Evolutionary conservation across 64 coral and sea anemone genomes (phyloP).

Genomic region (Catalaphyllia jardinei): DNA sequence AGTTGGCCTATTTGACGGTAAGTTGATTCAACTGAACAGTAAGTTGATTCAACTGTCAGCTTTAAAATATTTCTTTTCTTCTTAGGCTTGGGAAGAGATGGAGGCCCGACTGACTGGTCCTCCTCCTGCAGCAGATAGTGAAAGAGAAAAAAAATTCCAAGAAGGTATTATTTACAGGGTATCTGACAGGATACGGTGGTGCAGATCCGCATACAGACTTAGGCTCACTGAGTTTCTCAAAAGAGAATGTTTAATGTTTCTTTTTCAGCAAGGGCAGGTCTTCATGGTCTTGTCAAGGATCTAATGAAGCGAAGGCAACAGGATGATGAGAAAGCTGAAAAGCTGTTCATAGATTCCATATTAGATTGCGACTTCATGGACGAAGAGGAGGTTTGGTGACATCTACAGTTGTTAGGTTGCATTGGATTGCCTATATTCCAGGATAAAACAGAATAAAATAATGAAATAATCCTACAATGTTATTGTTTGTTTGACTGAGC

Average conservation of each 20-base stretch:
- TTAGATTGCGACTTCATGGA: conserved; percentile 62
- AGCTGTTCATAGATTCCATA: conserved; percentile 59
- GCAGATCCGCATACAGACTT: too few relatives aligned
- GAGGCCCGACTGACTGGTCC: conserved; percentile 32
- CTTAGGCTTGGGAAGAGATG: conserved; percentile 55
- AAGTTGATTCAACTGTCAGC: too few relatives aligned
- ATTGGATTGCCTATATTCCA: too few relatives aligned
- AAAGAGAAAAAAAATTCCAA: conserved; percentile 53
- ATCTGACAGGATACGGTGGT: too few relatives aligned
- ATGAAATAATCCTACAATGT: too few relatives aligned
- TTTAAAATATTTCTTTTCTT: background rate
- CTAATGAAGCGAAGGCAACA: background rate
- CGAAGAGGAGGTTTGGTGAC: conserved; percentile 39
- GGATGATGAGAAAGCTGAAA: conserved; percentile 21
- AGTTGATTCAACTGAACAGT: too few relatives aligned
- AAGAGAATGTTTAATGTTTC: too few relatives aligned
- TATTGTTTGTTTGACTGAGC: too few relatives aligned
- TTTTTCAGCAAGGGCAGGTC: background rate
- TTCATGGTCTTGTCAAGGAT: conserved; percentile 18
- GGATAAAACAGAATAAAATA: too few relatives aligned
- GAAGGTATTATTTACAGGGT: background rate
- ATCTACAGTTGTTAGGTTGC: background rate
- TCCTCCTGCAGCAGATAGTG: conserved; percentile 25
- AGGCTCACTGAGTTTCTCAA: too few relatives aligned
- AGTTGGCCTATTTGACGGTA: too few relatives aligned